Conservation (phyloP, 2,888 invertebrate genomes). For the Nemapogon koenigi region DNA sequence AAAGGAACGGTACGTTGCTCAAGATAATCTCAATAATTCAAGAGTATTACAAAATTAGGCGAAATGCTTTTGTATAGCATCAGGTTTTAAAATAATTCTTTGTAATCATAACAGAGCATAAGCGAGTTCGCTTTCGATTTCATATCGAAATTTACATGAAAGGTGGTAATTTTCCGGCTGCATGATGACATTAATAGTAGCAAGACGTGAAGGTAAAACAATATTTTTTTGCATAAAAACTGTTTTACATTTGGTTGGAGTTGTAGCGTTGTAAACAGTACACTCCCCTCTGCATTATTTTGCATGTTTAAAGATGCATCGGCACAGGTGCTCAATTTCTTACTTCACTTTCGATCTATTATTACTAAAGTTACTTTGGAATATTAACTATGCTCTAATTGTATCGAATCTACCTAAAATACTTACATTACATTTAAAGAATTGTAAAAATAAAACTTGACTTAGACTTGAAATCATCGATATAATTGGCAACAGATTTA, state of each 20-base stretch:
- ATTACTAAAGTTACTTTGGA: too few relatives aligned
- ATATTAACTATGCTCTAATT: too few relatives aligned
- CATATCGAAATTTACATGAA: slow-evolving; percentile 52
- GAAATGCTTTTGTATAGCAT: slow-evolving; percentile 26
- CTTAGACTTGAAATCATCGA: too few relatives aligned
- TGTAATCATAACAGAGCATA: slow-evolving; percentile 13
- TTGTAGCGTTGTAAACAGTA: slow-evolving; percentile 13
- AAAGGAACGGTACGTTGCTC: slow-evolving; percentile 1
- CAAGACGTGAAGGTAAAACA: slow-evolving; percentile 31
- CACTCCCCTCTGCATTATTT: slow-evolving; percentile 29
- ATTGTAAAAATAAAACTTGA: too few relatives aligned
- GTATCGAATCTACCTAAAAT: too few relatives aligned
- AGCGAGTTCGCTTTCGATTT: slow-evolving; percentile 41
- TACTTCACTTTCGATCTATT: too few relatives aligned
- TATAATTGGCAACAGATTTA: too few relatives aligned
- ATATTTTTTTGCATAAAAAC: slow-evolving; percentile 41
- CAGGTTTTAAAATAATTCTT: slow-evolving; percentile 24
- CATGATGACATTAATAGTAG: slow-evolving; percentile 51
- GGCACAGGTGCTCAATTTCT: slow-evolving; percentile 22
- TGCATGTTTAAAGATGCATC: slow-evolving; percentile 30
- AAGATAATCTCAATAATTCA: slow-evolving; percentile 37
- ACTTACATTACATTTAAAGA: too few relatives aligned
- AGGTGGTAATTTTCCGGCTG: slow-evolving; percentile 54
- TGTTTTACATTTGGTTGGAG: slow-evolving; percentile 32
- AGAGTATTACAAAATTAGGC: slow-evolving; percentile 35